These are phyloP conservation scores for Epistrophe eligans DNA, from an alignment of 2,888 invertebrate species.

Conservation along the genomic window DNA sequence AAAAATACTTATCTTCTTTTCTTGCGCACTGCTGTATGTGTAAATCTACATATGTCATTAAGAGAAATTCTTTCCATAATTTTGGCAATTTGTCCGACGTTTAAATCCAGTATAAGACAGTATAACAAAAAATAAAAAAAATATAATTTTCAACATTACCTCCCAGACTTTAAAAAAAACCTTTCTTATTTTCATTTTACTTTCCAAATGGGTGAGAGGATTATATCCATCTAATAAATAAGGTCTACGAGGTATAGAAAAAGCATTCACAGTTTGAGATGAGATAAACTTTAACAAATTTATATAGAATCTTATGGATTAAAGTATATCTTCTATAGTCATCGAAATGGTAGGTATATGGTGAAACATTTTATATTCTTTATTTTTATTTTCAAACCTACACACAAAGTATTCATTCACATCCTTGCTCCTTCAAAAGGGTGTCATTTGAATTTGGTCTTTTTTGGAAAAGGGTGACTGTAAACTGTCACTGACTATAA, in stretches of 20 bases:
- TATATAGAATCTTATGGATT: conserved; percentile 18
- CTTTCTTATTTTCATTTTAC: neutral
- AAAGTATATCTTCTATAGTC: neutral
- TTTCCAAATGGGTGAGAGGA: neutral
- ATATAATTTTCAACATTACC: neutral
- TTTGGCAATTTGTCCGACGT: no score
- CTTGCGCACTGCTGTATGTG: no score
- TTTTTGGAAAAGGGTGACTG: neutral
- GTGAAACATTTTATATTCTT: neutral
- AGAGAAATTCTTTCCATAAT: no score
- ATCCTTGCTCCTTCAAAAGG: neutral
- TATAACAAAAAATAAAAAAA: no score
- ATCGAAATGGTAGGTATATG: no score
- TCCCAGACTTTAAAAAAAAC: neutral
- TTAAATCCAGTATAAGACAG: no score
- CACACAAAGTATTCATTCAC: conserved; percentile 25
- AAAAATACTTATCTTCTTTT: no score
- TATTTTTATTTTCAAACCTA: neutral
- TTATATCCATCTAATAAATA: conserved; percentile 3
- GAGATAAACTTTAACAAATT: conserved; percentile 28
- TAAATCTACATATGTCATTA: no score
- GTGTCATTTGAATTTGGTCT: neutral
- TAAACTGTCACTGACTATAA: conserved; percentile 19
- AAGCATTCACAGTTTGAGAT: neutral
- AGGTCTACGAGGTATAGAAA: neutral